A percentile compares a stretch with the other conserved stretches of the same genome.
These are phyloP conservation scores for Malthinus seriepunctatus DNA, from an alignment of 2,888 invertebrate species.

Conservation along the genomic window DNA sequence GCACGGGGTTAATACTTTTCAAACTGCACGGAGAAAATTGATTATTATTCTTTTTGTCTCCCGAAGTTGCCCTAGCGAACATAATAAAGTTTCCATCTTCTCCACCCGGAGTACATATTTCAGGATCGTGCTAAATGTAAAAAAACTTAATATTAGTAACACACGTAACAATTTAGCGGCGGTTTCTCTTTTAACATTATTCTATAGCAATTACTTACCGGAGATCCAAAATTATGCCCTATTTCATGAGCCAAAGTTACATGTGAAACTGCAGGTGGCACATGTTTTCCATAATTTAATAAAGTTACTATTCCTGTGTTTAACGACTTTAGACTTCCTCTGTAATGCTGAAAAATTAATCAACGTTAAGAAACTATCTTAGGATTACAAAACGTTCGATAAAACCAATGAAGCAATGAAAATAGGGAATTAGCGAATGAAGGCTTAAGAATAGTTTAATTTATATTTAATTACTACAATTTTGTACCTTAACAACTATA, in stretches of 20 bases:
- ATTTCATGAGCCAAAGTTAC: conserved; percentile 99
- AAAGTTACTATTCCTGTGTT: conserved; percentile 98
- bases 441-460: too few species aligned
- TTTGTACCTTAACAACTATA: too few species aligned
- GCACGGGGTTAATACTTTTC: conserved; percentile 87
- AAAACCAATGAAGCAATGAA: too few species aligned
- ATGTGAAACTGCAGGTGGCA: conserved; percentile 97
- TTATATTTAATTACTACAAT: too few species aligned
- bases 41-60: conserved; percentile 97
- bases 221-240: conserved; percentile 98
- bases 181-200: too few species aligned
- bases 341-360: conserved; percentile 74
- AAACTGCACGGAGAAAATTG: conserved; percentile 95
- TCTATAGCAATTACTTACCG: conserved; percentile 64
- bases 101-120: conserved; percentile 91
- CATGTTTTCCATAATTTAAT: conserved; percentile 96
- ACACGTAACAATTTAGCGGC: too few species aligned
- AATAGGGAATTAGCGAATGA: too few species aligned
- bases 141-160: neutral
- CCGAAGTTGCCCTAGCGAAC: conserved; percentile 98
- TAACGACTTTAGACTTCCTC: conserved; percentile 89
- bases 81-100: conserved; percentile 99
- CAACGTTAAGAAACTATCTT: too few species aligned
- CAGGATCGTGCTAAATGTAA: conserved; percentile 83
- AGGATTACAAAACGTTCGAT: too few species aligned